A percentile compares a stretch with the other conserved stretches of the same genome.
Evolutionary conservation across 2,797 vertebrate species (phyloP).

Genomic region (Anomalospiza imberbis): DNA sequence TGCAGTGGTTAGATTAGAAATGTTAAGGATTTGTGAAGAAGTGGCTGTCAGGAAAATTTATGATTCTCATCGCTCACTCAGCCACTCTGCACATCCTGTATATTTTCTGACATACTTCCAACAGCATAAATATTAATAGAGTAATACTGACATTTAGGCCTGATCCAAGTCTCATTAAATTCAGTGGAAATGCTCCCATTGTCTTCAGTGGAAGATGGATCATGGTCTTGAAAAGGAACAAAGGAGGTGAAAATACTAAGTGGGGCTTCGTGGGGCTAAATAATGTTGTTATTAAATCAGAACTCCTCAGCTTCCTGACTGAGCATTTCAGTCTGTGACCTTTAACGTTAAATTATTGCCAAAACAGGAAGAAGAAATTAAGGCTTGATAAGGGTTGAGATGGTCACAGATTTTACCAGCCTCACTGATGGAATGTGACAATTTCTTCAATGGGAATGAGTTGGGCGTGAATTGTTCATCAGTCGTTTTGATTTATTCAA

Average conservation of each 20-base stretch:
- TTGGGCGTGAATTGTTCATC: conserved; percentile 50
- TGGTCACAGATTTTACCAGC: conserved; percentile 47
- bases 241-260: conserved; percentile 58
- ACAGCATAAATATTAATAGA: conserved; percentile 68
- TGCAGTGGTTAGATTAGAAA: conserved; percentile 49
- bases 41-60: conserved; percentile 58
- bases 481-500: conserved; percentile 51
- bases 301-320: conserved; percentile 56
- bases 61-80: conserved; percentile 50
- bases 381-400: conserved; percentile 54
- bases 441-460: conserved; percentile 52
- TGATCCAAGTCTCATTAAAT: conserved; percentile 68
- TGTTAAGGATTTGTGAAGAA: conserved; percentile 51
- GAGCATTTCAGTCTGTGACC: conserved; percentile 55
- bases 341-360: conserved; percentile 66
- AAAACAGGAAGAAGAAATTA: conserved; percentile 67
- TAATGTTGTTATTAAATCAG: conserved; percentile 59
- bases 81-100: conserved; percentile 61
- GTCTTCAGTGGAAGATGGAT: conserved; percentile 69
- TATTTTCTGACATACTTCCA: conserved; percentile 65
- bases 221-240: conserved; percentile 53
- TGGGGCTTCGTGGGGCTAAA: conserved; percentile 47
- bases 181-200: conserved; percentile 63
- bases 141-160: conserved; percentile 63
- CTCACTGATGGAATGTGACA: conserved; percentile 59